Conservation (phyloP, 2,888 invertebrate species). For the Sympetrum striolatum region DNA sequence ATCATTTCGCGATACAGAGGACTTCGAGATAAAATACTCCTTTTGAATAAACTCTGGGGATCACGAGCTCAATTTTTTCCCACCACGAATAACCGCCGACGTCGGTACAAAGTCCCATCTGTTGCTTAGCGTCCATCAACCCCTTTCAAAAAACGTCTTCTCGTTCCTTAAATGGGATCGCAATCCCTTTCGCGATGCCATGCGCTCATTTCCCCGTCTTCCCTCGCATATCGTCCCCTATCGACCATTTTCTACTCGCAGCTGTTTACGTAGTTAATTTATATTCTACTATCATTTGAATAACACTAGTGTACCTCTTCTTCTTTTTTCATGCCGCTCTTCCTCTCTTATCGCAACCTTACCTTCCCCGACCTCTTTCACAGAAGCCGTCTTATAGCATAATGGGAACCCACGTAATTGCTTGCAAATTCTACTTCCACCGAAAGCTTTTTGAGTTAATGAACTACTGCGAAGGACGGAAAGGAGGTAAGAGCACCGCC, state of each 20-base stretch:
- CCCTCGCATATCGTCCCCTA: background rate
- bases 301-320: background rate
- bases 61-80: too few species aligned
- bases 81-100: too few species aligned
- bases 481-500: background rate
- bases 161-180: background rate
- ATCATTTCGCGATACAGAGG: too few species aligned
- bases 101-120: background rate
- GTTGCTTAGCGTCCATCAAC: background rate
- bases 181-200: background rate
- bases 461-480: slow-evolving; percentile 2
- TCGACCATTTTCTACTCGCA: background rate
- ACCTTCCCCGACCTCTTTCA: background rate
- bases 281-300: slow-evolving; percentile 24
- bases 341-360: background rate
- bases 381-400: slow-evolving; percentile 41
- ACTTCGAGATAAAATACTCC: too few species aligned
- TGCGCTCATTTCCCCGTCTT: background rate
- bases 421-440: slow-evolving; percentile 46
- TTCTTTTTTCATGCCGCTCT: background rate
- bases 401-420: slow-evolving; percentile 47
- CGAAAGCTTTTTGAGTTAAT: slow-evolving; percentile 39
- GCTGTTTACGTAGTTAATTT: background rate
- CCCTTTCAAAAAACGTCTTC: background rate
- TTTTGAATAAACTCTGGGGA: too few species aligned